Evolutionary conservation across 2,113 vertebrate species (phyloP).

Genomic region (Phalacrocorax carbo): DNA sequence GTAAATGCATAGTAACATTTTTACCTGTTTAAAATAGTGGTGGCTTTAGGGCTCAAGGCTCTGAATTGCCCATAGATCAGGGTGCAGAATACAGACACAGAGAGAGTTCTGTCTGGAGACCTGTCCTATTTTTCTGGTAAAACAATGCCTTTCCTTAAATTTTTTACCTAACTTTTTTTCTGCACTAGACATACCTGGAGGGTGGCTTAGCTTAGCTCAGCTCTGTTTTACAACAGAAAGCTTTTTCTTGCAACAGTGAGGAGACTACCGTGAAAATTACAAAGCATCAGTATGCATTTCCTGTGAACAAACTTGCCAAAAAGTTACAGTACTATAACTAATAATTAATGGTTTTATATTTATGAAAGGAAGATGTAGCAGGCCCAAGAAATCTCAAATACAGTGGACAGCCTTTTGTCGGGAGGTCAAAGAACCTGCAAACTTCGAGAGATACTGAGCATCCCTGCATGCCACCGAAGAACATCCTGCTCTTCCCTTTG

Average conservation of each 20-base stretch:
- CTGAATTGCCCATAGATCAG: neutral
- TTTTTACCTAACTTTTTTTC: neutral
- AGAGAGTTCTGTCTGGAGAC: neutral
- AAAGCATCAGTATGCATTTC: rapidly evolving
- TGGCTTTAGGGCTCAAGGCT: neutral
- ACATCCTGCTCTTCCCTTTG: neutral
- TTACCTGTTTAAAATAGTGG: neutral
- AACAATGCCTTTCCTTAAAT: neutral
- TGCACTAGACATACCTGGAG: neutral
- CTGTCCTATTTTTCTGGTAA: neutral
- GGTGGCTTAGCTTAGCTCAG: neutral
- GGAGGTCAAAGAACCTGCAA: neutral
- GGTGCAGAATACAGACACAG: neutral
- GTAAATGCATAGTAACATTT: neutral
- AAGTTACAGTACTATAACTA: neutral
- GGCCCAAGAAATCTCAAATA: neutral
- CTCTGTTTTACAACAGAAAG: neutral
- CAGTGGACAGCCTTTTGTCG: neutral
- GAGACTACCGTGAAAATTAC: neutral
- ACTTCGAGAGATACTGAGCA: neutral
- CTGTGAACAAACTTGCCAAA: neutral
- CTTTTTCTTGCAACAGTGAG: neutral
- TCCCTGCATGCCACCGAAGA: neutral
- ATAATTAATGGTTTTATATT: neutral
- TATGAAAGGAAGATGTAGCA: neutral